phyloP scores from a whole-genome alignment of 2,888 invertebrate species.

The Clanis bilineata region DNA sequence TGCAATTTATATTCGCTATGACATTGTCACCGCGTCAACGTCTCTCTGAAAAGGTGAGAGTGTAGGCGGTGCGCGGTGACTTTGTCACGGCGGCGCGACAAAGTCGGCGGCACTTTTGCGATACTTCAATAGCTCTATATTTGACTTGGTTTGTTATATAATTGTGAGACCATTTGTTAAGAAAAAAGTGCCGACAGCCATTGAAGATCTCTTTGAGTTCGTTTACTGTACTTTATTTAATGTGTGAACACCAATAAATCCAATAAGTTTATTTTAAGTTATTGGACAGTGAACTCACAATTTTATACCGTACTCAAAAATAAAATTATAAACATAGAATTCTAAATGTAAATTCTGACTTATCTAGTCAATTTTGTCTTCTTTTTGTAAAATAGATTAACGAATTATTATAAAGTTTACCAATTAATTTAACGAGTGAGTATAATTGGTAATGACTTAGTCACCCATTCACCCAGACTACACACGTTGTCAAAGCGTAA shows the following conservation, averaged over 20 bases:
- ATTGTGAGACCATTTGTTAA: background rate
- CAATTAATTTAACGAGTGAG: no score
- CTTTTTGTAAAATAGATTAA: no score
- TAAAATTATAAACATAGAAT: no score
- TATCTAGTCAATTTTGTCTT: no score
- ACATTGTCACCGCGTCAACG: constrained; percentile 29
- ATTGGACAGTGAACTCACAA: no score
- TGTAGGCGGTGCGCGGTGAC: constrained; percentile 53
- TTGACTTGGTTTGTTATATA: constrained; percentile 14
- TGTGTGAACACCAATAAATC: background rate
- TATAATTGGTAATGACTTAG: no score
- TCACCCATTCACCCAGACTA: no score
- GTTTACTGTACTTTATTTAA: background rate
- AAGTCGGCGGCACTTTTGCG: constrained; percentile 23
- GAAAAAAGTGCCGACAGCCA: constrained; percentile 1
- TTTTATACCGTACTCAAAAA: no score
- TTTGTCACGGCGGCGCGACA: constrained; percentile 32
- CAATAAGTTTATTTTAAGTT: background rate
- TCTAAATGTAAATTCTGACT: no score
- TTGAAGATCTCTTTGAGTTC: background rate
- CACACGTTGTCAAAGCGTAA: no score
- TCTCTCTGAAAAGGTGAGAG: constrained; percentile 22
- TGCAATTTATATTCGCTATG: constrained; percentile 50
- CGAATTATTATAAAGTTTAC: no score
- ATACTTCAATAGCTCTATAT: constrained; percentile 17